Conservation (phyloP, 1,140 invertebrate species). For the Orchestia grillus region DNA sequence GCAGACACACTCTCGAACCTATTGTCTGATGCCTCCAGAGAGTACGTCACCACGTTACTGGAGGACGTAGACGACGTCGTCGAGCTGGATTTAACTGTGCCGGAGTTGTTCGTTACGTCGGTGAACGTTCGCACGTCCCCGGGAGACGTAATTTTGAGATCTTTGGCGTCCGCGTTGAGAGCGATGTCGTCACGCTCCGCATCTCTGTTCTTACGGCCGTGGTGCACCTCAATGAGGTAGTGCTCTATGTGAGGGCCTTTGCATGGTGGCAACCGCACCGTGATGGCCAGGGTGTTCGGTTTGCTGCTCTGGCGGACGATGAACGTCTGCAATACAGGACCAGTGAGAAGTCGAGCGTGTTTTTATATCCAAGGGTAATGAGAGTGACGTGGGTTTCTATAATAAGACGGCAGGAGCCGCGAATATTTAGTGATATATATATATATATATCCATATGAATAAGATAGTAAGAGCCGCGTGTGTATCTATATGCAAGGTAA, state of each 20-base stretch:
- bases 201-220: neutral
- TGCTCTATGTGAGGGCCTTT: slow-evolving; percentile 94
- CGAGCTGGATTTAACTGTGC: slow-evolving; percentile 58
- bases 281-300: slow-evolving; percentile 92
- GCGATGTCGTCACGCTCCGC: slow-evolving; percentile 76
- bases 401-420: too few relatives aligned
- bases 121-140: neutral
- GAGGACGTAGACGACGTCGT: slow-evolving; percentile 37
- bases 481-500: too few relatives aligned
- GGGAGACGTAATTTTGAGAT: neutral
- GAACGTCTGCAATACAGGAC: slow-evolving; percentile 80
- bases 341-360: too few relatives aligned
- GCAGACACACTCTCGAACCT: slow-evolving; percentile 91
- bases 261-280: slow-evolving; percentile 86
- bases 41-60: slow-evolving; percentile 75
- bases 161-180: neutral
- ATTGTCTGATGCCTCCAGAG: slow-evolving; percentile 93
- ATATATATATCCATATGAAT: too few relatives aligned
- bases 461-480: too few relatives aligned
- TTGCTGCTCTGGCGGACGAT: slow-evolving; percentile 94
- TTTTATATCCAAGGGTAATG: too few relatives aligned
- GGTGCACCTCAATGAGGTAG: slow-evolving; percentile 85
- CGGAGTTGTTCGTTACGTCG: slow-evolving; percentile 4
- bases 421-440: too few relatives aligned
- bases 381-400: too few relatives aligned